Percentiles rank a stretch among this genome's conserved stretches.
These are phyloP conservation scores for Chionodraco myersi DNA, from an alignment of 2,113 vertebrate species.

Conservation along the genomic window DNA sequence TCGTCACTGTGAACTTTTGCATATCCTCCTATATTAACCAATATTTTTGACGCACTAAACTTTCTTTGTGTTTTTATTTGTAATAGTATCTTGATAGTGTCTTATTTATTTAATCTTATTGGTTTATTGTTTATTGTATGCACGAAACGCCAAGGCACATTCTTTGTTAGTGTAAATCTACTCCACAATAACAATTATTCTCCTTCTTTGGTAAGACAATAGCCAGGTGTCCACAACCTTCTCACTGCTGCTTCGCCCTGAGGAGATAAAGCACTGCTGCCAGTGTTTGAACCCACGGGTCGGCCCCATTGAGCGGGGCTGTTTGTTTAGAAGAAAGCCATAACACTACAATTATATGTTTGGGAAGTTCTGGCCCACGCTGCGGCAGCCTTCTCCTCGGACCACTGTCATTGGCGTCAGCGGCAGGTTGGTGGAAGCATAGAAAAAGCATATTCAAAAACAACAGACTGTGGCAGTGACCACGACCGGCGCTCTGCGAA, in stretches of 20 bases:
- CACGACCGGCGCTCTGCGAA: not conserved
- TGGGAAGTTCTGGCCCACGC: slow-evolving; percentile 40
- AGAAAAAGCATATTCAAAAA: slow-evolving; percentile 67
- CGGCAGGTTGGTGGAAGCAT: slow-evolving; percentile 46
- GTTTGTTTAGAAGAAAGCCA: slow-evolving; percentile 73
- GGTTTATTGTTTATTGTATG: too few relatives aligned
- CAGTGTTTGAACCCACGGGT: slow-evolving; percentile 18
- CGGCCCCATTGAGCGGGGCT: not conserved
- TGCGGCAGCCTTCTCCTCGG: slow-evolving; percentile 17
- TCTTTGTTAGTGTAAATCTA: too few relatives aligned
- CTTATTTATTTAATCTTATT: too few relatives aligned
- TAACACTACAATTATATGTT: slow-evolving; percentile 55
- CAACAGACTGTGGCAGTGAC: slow-evolving; percentile 42
- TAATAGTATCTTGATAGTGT: too few relatives aligned
- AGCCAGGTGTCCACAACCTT: not conserved
- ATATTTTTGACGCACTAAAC: too few relatives aligned
- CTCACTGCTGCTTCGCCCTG: slow-evolving; percentile 6
- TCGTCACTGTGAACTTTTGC: too few relatives aligned
- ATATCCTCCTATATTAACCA: too few relatives aligned
- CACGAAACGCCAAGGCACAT: too few relatives aligned
- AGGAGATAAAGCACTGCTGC: not conserved
- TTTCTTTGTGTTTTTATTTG: too few relatives aligned
- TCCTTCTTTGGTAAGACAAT: not conserved
- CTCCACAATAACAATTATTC: too few relatives aligned
- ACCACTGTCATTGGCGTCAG: slow-evolving; percentile 66